Evolutionary conservation across 1,140 invertebrate genomes (phyloP).

Genomic region (Drosophila mojavensis): DNA sequence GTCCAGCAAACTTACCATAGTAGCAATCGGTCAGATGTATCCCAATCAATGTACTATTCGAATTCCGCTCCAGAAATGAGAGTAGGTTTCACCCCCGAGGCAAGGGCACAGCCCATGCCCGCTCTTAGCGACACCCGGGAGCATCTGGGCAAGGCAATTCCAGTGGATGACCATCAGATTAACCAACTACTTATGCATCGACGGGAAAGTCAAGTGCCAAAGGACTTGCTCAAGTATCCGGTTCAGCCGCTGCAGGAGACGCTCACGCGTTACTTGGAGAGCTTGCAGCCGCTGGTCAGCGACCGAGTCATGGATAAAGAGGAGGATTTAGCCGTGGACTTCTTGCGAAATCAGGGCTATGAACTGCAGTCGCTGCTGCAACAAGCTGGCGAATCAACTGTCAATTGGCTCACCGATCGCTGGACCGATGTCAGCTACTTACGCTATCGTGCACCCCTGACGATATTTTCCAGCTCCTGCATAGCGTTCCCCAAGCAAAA

Average conservation of each 20-base stretch:
- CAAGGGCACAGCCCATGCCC: too few relatives aligned
- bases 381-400: conserved; percentile 85
- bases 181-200: neutral
- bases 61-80: too few relatives aligned
- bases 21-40: too few relatives aligned
- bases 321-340: conserved; percentile 82
- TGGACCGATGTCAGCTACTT: conserved; percentile 91
- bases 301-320: neutral
- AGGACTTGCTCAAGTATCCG: conserved; percentile 36
- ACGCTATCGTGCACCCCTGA: conserved; percentile 89
- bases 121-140: neutral
- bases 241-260: conserved; percentile 43
- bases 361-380: conserved; percentile 89
- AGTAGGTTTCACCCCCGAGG: too few relatives aligned
- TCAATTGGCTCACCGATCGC: conserved; percentile 92
- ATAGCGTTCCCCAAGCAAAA: conserved; percentile 89
- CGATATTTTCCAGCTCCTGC: conserved; percentile 91
- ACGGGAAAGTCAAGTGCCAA: neutral
- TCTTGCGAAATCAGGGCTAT: conserved; percentile 87
- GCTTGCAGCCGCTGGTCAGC: conserved; percentile 42
- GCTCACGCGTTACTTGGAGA: conserved; percentile 39
- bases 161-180: too few relatives aligned
- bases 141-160: neutral
- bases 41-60: too few relatives aligned
- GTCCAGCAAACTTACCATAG: too few relatives aligned